Evolutionary conservation across 2,797 vertebrate species (phyloP), one percentile per base, ranked within the genome.

Genomic region (Pelobates cultripes): DNA sequence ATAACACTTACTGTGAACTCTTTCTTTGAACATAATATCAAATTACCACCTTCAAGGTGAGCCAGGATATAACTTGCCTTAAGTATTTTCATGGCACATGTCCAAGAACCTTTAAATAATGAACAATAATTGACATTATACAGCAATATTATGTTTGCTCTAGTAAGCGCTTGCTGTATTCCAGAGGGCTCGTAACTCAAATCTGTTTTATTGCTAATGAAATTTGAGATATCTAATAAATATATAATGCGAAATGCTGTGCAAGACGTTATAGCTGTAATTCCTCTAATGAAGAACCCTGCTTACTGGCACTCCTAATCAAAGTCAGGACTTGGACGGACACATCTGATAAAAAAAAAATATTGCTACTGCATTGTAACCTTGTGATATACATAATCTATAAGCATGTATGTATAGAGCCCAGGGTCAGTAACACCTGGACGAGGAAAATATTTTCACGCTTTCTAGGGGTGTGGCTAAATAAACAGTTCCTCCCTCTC

Each of bases 21-120:
- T 28, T 80, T 69, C 79, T 70, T 74, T 68, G 12, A 69, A 81
- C 60, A 70, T 61, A 53, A 76, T 41, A 40, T 47, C 60, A 69
- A 70, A 76, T 81, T 76, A 53, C 68, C 45, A 28, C 43, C 80
- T 81, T 71, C 80, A 81, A 81, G 80, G 80, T 81, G 73, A 81
- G 67, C 73, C 67, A 81, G 44, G 73, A 51, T 71, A 64, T 81
- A 75, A 64, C 72, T 64, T 64, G 28, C 43, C 61, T 15, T 64
- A 28, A 81, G 67, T 69, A 69, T 75, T 12, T 64, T 70, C 43
- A 71, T 76, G 80, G 73, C 55, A 63, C 67, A 17, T 74, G 10
- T 76, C 80, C 80, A 81, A 71, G 71, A 43, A 63, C 80, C 45
- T 51, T 71, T 81, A 76, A 81, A 76, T 81, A 81, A 76, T 63